Evolutionary conservation across 2,888 invertebrate genomes (phyloP), one percentile per base, ranked within the genome.

Genomic region (Melanchra persicariae): DNA sequence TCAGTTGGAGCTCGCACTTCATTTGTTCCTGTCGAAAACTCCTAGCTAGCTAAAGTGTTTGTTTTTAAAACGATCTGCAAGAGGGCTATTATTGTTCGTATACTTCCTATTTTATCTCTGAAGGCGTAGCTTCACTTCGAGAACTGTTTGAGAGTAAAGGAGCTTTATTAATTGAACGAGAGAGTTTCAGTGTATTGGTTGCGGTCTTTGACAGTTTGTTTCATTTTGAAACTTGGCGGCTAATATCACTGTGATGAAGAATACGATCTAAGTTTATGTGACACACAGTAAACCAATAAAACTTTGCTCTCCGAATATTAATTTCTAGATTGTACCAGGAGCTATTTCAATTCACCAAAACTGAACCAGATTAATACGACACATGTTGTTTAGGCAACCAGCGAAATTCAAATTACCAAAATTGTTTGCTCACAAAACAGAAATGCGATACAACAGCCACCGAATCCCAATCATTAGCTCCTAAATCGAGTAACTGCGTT

Each of bases 11-110:
- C 81, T 84, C 80, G 84, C 87, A 85, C 85, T 87, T 85, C 87
- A 88, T 89, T 88, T 88, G 87, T 89, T 86, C 71, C 66, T 74
- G 84, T 83, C 83, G 77, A 84, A 80, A 84, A 84, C 84, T 82
- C 70, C 70, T 78, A 72, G 75, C 70, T 79, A 70, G 77, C 66
- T 80, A 59, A 73, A 82, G 65, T 81, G 77, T 85, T 81, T 82
- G 77, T 82, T 84, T 82, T 85, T 77, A 83, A 85, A 85, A 79
- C 74, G 74, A 78, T 78, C 72, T 73, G 58, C 58, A 72, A 74
- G 78, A 81, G 63, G 74, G 69, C 79, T 82, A 79, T 81, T 83
- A 84, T 82, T 75, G 83, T 77, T 70, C 60, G 52, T 83, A 80
- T 83, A 75, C 75, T 78, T 68, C 49, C 52, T 76, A 59, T 72